Conservation (phyloP, 2,888 invertebrate genomes). For the Agonopterix arenella region DNA sequence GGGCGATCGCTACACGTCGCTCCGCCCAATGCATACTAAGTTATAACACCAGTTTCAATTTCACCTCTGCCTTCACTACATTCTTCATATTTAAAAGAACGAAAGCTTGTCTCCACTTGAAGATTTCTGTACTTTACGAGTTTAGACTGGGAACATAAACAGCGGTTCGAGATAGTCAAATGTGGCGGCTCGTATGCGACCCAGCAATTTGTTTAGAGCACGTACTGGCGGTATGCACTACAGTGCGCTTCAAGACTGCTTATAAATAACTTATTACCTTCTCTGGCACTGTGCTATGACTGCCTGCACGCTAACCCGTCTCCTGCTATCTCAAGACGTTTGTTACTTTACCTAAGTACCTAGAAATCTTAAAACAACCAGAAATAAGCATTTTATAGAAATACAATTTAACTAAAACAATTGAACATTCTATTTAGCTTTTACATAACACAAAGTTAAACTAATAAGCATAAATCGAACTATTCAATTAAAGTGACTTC, state of each 20-base stretch:
- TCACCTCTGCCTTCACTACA: constrained; percentile 50
- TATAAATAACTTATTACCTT: constrained; percentile 58
- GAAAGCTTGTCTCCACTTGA: constrained; percentile 4
- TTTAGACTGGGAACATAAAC: constrained; percentile 1
- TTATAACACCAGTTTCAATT: constrained; percentile 68
- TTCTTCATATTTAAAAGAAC: constrained; percentile 36
- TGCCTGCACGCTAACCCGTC: constrained; percentile 25
- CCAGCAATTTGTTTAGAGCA: constrained; percentile 16
- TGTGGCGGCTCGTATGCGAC: constrained; percentile 5
- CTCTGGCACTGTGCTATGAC: constrained; percentile 24
- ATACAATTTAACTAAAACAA: no score
- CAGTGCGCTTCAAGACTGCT: constrained; percentile 30
- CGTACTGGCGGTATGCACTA: constrained; percentile 18
- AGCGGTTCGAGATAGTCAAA: constrained; percentile 2
- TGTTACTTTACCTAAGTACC: constrained; percentile 2
- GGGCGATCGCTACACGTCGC: constrained; percentile 59
- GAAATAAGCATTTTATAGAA: background rate
- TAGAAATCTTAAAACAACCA: no score
- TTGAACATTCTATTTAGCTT: background rate
- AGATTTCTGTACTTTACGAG: background rate
- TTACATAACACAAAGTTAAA: constrained; percentile 35
- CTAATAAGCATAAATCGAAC: constrained; percentile 65
- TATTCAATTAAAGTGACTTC: constrained; percentile 71
- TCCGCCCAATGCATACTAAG: constrained; percentile 73
- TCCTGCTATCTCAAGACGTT: constrained; percentile 20